Conservation (phyloP, 2,797 vertebrate species). For the Prunella strophiata region DNA sequence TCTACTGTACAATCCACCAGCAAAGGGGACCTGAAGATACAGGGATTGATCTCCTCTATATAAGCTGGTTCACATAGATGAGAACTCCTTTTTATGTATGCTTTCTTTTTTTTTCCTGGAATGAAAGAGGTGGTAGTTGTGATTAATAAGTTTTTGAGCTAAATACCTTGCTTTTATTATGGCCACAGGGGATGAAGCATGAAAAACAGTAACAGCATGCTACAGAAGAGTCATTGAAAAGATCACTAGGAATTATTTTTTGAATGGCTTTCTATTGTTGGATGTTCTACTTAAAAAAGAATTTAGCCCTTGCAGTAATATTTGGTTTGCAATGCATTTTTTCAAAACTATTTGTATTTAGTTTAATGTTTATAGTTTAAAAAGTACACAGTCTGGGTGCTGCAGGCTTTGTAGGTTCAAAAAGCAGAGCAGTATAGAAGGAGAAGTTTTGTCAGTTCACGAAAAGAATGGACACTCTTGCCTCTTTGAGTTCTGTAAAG, state of each 20-base stretch:
- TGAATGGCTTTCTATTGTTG: background rate
- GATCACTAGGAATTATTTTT: constrained; percentile 5
- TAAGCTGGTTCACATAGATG: background rate
- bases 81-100: background rate
- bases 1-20: background rate
- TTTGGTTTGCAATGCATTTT: constrained; percentile 1
- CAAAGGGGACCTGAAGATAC: background rate
- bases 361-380: background rate
- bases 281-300: background rate
- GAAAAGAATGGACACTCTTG: background rate
- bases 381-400: background rate
- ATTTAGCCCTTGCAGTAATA: background rate
- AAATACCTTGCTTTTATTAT: constrained; percentile 24
- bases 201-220: background rate
- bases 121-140: background rate
- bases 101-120: background rate
- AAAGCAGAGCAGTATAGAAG: background rate
- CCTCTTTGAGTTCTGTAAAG: background rate
- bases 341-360: background rate
- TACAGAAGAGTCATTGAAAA: background rate
- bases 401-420: background rate
- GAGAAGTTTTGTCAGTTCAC: background rate
- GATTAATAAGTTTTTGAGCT: background rate
- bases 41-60: background rate
- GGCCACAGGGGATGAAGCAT: background rate